These are phyloP conservation scores for Mayetiola destructor DNA, from an alignment of 2,888 invertebrate species.

Conservation along the genomic window DNA sequence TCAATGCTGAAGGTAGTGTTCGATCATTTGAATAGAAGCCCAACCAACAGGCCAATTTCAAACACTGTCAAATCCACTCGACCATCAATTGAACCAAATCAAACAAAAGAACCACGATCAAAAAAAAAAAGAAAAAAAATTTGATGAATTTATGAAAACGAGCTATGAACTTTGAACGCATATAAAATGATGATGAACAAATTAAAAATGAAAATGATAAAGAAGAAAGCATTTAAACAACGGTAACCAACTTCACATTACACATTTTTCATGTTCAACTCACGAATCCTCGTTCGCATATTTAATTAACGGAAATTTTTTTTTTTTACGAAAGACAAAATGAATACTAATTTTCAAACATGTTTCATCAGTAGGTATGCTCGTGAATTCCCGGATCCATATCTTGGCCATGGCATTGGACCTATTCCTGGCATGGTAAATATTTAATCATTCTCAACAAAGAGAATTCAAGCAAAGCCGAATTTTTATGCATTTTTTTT, in stretches of 20 bases:
- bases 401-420: conserved; percentile 88
- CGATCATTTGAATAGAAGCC: no score
- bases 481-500: neutral
- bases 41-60: no score
- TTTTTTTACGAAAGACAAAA: neutral
- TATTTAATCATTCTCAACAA: neutral
- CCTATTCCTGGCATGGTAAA: conserved; percentile 93
- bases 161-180: no score
- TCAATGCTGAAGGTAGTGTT: no score
- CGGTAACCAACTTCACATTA: neutral
- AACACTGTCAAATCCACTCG: no score
- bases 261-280: neutral
- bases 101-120: no score
- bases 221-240: no score
- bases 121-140: no score
- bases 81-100: no score
- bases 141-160: no score
- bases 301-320: neutral
- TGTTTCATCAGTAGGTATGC: conserved; percentile 57
- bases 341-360: neutral
- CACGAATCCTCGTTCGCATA: neutral
- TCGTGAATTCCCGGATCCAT: conserved; percentile 84
- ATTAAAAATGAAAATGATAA: no score
- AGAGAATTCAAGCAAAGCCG: neutral
- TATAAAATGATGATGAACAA: no score